Evolutionary conservation across 2,113 vertebrate species (phyloP).

Genomic region (Alligator mississippiensis): DNA sequence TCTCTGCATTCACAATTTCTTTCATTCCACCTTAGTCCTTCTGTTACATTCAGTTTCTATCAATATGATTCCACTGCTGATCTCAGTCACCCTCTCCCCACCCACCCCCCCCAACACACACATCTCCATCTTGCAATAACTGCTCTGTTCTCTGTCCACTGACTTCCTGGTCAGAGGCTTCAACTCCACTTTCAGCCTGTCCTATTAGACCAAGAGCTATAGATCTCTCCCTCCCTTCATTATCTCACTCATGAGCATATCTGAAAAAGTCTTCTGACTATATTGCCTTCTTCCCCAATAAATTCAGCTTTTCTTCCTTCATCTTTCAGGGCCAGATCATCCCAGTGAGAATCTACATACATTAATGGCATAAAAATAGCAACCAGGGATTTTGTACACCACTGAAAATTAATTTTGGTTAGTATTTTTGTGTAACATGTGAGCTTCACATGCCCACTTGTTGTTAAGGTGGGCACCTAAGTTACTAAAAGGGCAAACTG

Average conservation of each 20-base stretch:
- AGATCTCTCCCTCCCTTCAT: background rate
- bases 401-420: slow-evolving; percentile 24
- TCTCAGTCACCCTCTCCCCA: background rate
- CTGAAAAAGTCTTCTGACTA: background rate
- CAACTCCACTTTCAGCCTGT: background rate
- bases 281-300: background rate
- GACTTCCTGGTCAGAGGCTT: background rate
- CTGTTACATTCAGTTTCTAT: background rate
- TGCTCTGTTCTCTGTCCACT: background rate
- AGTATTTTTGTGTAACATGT: background rate
- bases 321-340: background rate
- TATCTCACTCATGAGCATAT: background rate
- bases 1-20: rapidly evolving
- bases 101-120: no score
- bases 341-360: background rate
- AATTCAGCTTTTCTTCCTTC: slow-evolving; percentile 22
- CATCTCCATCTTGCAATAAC: background rate
- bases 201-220: background rate
- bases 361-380: background rate
- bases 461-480: slow-evolving; percentile 36
- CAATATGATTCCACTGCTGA: background rate
- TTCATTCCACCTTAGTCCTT: background rate
- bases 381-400: background rate
- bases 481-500: slow-evolving; percentile 30
- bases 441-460: background rate